These are phyloP conservation scores for Ischnus inquisitorius DNA, from an alignment of 2,888 invertebrate genomes.

Conservation along the genomic window DNA sequence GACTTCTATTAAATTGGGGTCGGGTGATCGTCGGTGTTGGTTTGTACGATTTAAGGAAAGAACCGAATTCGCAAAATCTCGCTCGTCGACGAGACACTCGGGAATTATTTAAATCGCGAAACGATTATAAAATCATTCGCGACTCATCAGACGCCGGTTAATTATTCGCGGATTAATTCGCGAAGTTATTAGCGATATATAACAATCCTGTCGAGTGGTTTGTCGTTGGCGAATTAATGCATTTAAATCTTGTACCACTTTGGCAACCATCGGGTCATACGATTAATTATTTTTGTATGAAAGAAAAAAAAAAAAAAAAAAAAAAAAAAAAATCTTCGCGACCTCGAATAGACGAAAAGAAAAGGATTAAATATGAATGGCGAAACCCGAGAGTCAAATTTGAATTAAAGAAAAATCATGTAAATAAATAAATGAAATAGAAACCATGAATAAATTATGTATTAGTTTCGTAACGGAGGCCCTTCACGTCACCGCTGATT, in stretches of 20 bases:
- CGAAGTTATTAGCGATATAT: constrained; percentile 7
- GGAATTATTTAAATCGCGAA: constrained; percentile 21
- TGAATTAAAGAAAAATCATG: not conserved
- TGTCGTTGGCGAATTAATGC: not conserved
- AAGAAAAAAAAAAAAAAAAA: not conserved
- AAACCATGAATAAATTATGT: constrained; percentile 21
- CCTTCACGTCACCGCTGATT: constrained; percentile 80
- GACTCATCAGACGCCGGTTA: not conserved
- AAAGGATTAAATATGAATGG: constrained; percentile 8
- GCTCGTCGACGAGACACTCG: constrained; percentile 27
- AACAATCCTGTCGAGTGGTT: constrained; percentile 14
- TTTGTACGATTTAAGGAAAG: not conserved
- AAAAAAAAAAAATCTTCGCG: constrained; percentile 7
- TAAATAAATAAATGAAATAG: constrained; percentile 1
- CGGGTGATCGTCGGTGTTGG: too few relatives aligned
- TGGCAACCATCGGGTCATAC: constrained; percentile 49
- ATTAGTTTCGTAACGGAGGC: constrained; percentile 51
- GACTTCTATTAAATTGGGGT: too few relatives aligned
- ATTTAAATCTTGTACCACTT: constrained; percentile 31
- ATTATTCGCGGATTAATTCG: constrained; percentile 43
- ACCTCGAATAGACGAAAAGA: not conserved
- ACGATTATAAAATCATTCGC: constrained; percentile 7
- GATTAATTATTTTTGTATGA: constrained; percentile 13
- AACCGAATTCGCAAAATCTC: constrained; percentile 23
- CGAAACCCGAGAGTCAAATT: constrained; percentile 28